phyloP scores from a whole-genome alignment of 2,888 invertebrate species.

The Gonocerus acuteangulatus region DNA sequence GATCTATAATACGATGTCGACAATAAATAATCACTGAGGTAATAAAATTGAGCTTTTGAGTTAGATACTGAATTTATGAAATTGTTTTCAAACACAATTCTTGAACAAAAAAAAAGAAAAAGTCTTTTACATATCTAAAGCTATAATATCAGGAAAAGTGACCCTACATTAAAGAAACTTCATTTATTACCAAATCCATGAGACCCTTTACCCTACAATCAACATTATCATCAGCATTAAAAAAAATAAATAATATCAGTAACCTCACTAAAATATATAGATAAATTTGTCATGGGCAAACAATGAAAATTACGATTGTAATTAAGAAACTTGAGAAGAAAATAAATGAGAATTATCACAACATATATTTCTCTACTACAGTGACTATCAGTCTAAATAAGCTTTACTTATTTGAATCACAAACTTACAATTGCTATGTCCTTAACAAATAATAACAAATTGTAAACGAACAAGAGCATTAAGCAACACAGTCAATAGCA shows the following conservation, averaged over 20 bases:
- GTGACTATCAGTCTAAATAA: background rate
- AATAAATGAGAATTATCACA: background rate
- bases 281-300: background rate
- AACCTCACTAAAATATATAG: background rate
- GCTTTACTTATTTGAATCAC: background rate
- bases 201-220: too few species aligned
- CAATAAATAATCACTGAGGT: conserved; percentile 15
- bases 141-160: too few species aligned
- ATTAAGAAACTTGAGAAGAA: background rate
- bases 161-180: too few species aligned
- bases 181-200: too few species aligned
- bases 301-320: background rate
- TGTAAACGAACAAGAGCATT: background rate
- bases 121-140: too few species aligned
- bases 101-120: too few species aligned
- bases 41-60: conserved; percentile 25
- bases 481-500: conserved; percentile 2
- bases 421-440: background rate
- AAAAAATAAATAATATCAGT: too few species aligned
- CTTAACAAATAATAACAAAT: background rate
- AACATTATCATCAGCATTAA: too few species aligned
- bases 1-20: conserved; percentile 22
- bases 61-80: background rate
- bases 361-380: background rate
- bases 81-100: background rate